Evolutionary conservation across 1,140 invertebrate genomes (phyloP), one percentile per base, ranked within the genome.

Genomic region (Leptinotarsa lineolata): DNA sequence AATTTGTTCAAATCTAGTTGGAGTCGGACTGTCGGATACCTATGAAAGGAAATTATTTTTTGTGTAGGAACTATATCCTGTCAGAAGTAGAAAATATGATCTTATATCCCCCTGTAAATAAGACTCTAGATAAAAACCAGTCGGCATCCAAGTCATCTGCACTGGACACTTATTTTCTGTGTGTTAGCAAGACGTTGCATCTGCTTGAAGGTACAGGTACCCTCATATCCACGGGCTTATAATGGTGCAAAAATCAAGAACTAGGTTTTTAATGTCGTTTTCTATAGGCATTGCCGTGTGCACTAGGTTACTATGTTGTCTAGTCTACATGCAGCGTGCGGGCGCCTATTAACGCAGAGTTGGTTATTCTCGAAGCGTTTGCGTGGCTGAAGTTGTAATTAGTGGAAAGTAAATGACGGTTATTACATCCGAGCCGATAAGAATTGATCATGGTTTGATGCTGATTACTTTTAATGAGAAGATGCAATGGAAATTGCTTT

Each of bases 271-370:
- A 61, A 71, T 71, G 69, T 39, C 18, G 30, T 63, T 44, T 30
- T 44, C 48, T 44, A 46, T 22, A 71, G 69, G 48, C 44, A 58
- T 54, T 24, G 67, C 59, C 60, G 48, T 63, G 21, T 71, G 59
- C 58, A 71, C 69, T 71, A 59, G 69, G 69, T 71, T 71, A 71
- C 69, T 71, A 71, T 71, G 69, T 59, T 71, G 69, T 71, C 69
- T 71, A 71, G 69, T 45, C 54, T 59, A 15, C n/a, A 63, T 30
- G 13, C n/a, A 15, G 24, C 24, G 20, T 59, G 58, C 58, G 58
- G 61, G 61, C 24, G 20, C 13, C 20, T 21, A 63, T 63, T 63
- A 63, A 21, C 61, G 61, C 20, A 4, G 3, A 54, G 48, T 15
- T 54, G 48, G 48, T 54, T 54, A 16, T 54, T 54, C 48, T 54